These are phyloP conservation scores for Tenthredo notha DNA, from an alignment of 2,888 invertebrate species.

Conservation along the genomic window DNA sequence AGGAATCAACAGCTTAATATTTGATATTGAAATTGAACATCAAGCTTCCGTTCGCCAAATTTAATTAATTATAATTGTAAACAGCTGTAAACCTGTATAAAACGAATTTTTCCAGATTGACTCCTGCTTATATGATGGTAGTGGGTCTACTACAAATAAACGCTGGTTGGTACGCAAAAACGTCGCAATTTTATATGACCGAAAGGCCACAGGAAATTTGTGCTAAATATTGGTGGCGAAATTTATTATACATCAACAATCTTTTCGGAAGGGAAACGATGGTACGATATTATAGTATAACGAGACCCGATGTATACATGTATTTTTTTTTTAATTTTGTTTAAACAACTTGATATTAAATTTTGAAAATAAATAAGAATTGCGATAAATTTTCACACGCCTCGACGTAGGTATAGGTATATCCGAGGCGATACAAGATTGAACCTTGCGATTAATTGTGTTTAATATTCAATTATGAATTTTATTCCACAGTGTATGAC, in stretches of 20 bases:
- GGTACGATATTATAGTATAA: conserved; percentile 68
- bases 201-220: conserved; percentile 77
- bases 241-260: conserved; percentile 80
- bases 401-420: too few species aligned
- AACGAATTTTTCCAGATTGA: conserved; percentile 73
- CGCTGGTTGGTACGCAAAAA: conserved; percentile 74
- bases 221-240: conserved; percentile 80
- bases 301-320: not conserved
- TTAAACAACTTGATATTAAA: not conserved
- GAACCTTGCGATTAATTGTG: conserved; percentile 18
- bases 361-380: not conserved
- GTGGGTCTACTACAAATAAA: conserved; percentile 77
- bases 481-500: conserved; percentile 75
- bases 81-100: conserved; percentile 7
- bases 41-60: not conserved
- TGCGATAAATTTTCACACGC: not conserved
- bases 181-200: conserved; percentile 73
- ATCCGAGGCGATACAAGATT: too few species aligned
- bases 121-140: conserved; percentile 78
- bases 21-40: not conserved
- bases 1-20: conserved; percentile 9
- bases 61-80: conserved; percentile 35
- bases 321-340: too few species aligned
- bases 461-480: conserved; percentile 30
- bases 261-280: conserved; percentile 76